Evolutionary conservation across 2,113 vertebrate species (phyloP).

Genomic region (Fulica atra): DNA sequence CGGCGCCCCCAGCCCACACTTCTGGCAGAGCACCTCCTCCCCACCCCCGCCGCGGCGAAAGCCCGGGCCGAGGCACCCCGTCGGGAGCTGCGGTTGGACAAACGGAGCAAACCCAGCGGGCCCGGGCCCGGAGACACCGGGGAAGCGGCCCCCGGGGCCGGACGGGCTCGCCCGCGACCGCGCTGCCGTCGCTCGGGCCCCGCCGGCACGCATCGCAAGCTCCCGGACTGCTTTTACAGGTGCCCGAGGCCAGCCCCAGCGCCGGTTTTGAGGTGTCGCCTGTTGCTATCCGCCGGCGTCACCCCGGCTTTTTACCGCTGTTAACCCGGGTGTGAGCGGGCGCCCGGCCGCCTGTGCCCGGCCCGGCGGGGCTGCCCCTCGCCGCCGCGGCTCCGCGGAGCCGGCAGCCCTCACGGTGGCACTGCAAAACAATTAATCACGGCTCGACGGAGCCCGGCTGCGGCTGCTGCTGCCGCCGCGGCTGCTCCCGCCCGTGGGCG

Average conservation of each 20-base stretch:
- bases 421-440: conserved; percentile 49
- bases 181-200: not conserved
- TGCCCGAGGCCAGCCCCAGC: not conserved
- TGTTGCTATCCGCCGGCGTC: not conserved
- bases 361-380: not conserved
- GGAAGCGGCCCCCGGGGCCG: not conserved
- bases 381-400: not conserved
- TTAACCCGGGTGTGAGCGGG: too few relatives aligned
- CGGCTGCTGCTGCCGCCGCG: not conserved
- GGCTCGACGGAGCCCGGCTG: not conserved
- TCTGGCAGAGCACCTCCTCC: not conserved
- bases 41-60: too few relatives aligned
- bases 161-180: not conserved
- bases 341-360: not conserved
- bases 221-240: accelerated
- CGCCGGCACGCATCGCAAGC: too few relatives aligned
- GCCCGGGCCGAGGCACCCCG: accelerated
- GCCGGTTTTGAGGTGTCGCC: not conserved
- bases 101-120: accelerated
- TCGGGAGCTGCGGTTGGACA: accelerated
- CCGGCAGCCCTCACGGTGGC: conserved; percentile 48
- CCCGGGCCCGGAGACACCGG: too few relatives aligned
- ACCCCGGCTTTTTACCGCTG: not conserved
- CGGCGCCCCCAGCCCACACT: not conserved
- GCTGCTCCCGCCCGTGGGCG: not conserved